Conservation (phyloP, 1,140 invertebrate species). For the Drosophila athabasca region DNA sequence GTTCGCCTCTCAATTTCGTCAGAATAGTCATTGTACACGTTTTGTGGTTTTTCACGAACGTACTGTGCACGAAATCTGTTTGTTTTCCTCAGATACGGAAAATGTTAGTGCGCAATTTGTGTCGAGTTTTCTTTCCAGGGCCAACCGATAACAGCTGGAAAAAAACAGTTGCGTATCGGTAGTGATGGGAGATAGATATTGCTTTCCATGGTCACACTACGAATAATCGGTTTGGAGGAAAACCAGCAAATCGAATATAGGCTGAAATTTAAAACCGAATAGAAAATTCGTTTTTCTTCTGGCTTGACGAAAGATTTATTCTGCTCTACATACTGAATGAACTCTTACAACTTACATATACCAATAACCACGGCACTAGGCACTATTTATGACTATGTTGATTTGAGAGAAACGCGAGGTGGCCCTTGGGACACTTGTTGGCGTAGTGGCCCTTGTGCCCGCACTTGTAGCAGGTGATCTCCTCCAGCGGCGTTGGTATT, state of each 20-base stretch:
- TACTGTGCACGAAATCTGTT: not conserved
- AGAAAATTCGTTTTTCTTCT: not conserved
- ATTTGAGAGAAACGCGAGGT: slow-evolving; percentile 96
- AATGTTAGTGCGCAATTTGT: slow-evolving; percentile 55
- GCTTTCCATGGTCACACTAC: no score
- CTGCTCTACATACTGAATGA: slow-evolving; percentile 18
- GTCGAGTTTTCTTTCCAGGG: slow-evolving; percentile 1
- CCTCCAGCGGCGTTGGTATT: slow-evolving; percentile 92
- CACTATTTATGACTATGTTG: slow-evolving; percentile 84
- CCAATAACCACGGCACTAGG: slow-evolving; percentile 22
- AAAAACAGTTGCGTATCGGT: not conserved
- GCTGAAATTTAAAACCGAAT: not conserved
- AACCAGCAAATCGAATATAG: not conserved
- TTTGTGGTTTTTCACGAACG: not conserved
- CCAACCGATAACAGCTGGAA: not conserved
- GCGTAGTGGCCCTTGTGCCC: slow-evolving; percentile 99
- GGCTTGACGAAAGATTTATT: slow-evolving; percentile 43
- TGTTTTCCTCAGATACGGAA: not conserved
- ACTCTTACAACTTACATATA: slow-evolving; percentile 49
- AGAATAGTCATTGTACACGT: slow-evolving; percentile 63
- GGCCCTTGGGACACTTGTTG: slow-evolving; percentile 98
- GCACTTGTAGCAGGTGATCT: slow-evolving; percentile 98
- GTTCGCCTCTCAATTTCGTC: slow-evolving; percentile 61
- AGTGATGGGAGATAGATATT: not conserved
- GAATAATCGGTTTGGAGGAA: not conserved